Evolutionary conservation across 1,140 invertebrate genomes (phyloP).

Genomic region (Zaprionus ornatus): DNA sequence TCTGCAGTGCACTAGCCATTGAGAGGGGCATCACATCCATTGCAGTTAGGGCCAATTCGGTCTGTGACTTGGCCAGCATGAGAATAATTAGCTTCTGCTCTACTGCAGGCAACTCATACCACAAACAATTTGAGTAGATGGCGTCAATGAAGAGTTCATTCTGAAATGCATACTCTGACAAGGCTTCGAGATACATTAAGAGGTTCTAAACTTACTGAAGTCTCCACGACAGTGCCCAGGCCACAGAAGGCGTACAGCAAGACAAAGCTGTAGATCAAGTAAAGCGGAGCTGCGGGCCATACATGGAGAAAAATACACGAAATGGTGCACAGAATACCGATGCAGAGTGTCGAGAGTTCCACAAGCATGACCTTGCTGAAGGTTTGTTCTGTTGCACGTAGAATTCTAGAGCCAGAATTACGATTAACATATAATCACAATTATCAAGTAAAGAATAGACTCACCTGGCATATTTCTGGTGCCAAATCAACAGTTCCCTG

Average conservation of each 20-base stretch:
- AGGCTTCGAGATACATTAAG: background rate
- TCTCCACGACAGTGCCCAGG: constrained; percentile 59
- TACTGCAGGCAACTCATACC: constrained; percentile 56
- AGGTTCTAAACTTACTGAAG: constrained; percentile 29
- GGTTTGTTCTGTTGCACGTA: constrained; percentile 45
- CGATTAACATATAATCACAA: background rate
- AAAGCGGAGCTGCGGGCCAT: constrained; percentile 60
- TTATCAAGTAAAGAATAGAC: background rate
- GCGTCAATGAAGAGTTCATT: constrained; percentile 43
- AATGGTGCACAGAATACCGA: constrained; percentile 56
- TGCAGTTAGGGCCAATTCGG: constrained; percentile 48
- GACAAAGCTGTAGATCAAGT: constrained; percentile 45
- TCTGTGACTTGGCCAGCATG: constrained; percentile 67
- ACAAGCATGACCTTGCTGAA: constrained; percentile 56
- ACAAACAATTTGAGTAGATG: constrained; percentile 58
- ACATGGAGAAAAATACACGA: constrained; percentile 55
- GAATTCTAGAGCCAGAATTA: constrained; percentile 17
- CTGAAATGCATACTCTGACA: constrained; percentile 14
- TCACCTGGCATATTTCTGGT: constrained; percentile 55
- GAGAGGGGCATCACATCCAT: constrained; percentile 58
- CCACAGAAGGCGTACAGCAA: constrained; percentile 55
- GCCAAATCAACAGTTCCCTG: constrained; percentile 54
- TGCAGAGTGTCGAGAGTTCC: constrained; percentile 37
- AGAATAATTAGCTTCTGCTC: constrained; percentile 59
- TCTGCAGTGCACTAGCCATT: constrained; percentile 60